These are phyloP conservation scores for Drosophila bocki DNA, from an alignment of 1,140 invertebrate species.

Conservation along the genomic window DNA sequence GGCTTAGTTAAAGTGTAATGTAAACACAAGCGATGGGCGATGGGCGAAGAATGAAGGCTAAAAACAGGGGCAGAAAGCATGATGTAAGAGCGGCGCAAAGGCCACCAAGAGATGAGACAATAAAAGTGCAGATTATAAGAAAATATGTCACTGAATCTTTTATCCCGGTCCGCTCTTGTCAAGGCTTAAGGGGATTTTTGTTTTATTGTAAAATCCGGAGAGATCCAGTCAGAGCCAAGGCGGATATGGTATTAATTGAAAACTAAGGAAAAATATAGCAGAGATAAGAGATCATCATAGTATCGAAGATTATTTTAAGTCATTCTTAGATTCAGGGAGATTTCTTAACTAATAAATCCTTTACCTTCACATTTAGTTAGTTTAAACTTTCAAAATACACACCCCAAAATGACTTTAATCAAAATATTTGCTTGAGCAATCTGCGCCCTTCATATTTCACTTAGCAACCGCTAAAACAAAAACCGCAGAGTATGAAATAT, in stretches of 20 bases:
- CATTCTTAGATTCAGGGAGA: too few species aligned
- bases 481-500: slow-evolving; percentile 39
- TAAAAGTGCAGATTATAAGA: slow-evolving; percentile 75
- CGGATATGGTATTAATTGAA: not conserved
- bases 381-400: not conserved
- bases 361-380: not conserved
- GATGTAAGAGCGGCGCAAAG: slow-evolving; percentile 11
- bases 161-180: not conserved
- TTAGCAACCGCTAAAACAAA: slow-evolving; percentile 18
- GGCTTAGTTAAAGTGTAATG: slow-evolving; percentile 77
- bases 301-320: too few species aligned
- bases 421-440: slow-evolving; percentile 21
- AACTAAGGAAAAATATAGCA: not conserved
- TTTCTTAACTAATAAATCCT: not conserved
- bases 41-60: slow-evolving; percentile 12
- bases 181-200: slow-evolving; percentile 4
- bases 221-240: not conserved
- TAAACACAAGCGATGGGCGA: slow-evolving; percentile 60
- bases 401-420: not conserved
- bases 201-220: not conserved
- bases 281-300: not conserved
- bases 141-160: slow-evolving; percentile 71
- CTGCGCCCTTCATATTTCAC: slow-evolving; percentile 36
- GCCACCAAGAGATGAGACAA: slow-evolving; percentile 55
- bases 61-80: slow-evolving; percentile 2